phyloP scores from a whole-genome alignment of 2,113 vertebrate genomes.

The Rhegmatorhina hoffmannsi region DNA sequence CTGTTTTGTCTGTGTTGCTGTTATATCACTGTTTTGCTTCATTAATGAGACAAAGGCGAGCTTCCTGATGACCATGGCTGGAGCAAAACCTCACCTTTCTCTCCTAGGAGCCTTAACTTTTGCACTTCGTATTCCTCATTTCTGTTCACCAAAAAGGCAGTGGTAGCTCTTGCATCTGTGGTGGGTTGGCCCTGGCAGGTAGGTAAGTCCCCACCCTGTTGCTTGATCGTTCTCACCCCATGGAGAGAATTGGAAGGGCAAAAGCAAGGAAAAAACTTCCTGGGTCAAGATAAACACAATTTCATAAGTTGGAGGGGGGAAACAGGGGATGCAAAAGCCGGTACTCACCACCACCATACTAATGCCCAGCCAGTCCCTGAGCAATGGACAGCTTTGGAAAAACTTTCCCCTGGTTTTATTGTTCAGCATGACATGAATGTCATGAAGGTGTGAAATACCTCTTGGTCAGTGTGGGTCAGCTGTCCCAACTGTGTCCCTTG shows the following conservation, averaged over 20 bases:
- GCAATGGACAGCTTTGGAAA: not conserved
- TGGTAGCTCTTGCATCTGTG: not conserved
- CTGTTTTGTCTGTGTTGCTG: not conserved
- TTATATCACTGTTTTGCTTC: not conserved
- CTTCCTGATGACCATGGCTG: not conserved
- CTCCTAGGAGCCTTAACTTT: not conserved
- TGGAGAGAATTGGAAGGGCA: not conserved
- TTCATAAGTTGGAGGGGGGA: not conserved
- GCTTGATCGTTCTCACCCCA: fast-evolving
- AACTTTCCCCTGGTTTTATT: not conserved
- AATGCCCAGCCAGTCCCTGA: not conserved
- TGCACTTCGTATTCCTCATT: not conserved
- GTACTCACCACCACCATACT: not conserved
- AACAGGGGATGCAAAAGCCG: not conserved
- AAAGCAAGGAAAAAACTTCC: not conserved
- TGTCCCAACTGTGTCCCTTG: not conserved
- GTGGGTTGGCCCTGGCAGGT: not conserved
- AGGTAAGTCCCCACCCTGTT: not conserved
- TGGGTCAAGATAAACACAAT: not conserved
- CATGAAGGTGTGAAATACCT: not conserved
- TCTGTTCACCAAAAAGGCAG: not conserved
- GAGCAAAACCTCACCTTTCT: not conserved
- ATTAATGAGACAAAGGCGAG: not conserved
- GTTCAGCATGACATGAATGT: not conserved
- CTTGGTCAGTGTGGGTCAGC: not conserved